Evolutionary conservation across 2,797 vertebrate genomes (phyloP).

Genomic region (Notoglanidium macrostoma): DNA sequence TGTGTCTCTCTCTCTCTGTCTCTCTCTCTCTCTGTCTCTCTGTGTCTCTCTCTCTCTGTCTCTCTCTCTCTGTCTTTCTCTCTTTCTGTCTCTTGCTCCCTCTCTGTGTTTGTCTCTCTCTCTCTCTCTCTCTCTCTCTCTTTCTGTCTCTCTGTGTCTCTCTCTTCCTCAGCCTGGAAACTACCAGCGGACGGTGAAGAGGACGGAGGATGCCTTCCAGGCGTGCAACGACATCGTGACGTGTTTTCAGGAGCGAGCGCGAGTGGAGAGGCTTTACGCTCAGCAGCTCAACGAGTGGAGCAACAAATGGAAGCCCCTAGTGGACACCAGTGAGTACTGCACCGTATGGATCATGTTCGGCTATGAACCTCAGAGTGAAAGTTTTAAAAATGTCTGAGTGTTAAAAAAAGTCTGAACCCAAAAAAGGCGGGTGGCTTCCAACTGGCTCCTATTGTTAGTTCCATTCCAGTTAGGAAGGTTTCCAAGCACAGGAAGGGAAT

Average conservation of each 20-base stretch:
- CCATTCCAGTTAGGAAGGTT: background rate
- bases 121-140: background rate
- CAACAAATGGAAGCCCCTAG: conserved; percentile 80
- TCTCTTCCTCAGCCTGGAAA: conserved; percentile 76
- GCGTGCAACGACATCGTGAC: conserved; percentile 81
- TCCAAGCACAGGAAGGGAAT: no score
- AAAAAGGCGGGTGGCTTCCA: background rate
- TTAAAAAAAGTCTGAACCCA: background rate
- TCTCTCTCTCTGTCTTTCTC: background rate
- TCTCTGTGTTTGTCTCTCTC: background rate
- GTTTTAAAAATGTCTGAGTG: background rate
- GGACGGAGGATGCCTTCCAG: conserved; percentile 80
- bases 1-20: no score
- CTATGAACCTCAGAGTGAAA: background rate
- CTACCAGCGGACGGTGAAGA: conserved; percentile 78
- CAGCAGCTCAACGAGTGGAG: conserved; percentile 80
- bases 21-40: no score
- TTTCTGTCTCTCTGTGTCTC: conserved; percentile 7
- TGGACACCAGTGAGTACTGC: conserved; percentile 78
- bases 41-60: no score
- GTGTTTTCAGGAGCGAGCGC: conserved; percentile 85
- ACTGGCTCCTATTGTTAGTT: background rate
- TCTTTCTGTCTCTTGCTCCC: background rate
- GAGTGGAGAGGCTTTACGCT: conserved; percentile 81
- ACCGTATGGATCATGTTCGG: background rate